A percentile compares a stretch with the other conserved stretches of the same genome.
Evolutionary conservation across 2,797 vertebrate species (phyloP).

Genomic region (Cynodonichthys magdalenae): DNA sequence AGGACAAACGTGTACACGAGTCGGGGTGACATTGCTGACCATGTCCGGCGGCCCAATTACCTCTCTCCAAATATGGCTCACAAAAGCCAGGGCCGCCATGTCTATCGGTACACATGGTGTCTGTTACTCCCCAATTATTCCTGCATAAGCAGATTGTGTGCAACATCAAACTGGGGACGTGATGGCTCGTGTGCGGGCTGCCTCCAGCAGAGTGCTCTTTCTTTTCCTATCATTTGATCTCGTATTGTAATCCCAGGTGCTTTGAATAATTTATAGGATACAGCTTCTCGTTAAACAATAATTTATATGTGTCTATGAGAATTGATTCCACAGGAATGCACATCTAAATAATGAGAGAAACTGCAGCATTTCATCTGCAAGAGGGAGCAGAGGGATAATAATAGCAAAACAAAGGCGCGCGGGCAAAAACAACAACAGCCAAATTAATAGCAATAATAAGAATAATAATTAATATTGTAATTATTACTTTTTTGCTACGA

Average conservation of each 20-base stretch:
- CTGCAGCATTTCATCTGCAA: slow-evolving; percentile 76
- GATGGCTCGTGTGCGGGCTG: slow-evolving; percentile 82
- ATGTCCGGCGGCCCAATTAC: slow-evolving; percentile 82
- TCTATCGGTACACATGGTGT: slow-evolving; percentile 71
- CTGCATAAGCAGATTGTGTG: slow-evolving; percentile 86
- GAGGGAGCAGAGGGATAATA: slow-evolving; percentile 71
- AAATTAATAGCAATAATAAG: slow-evolving; percentile 25
- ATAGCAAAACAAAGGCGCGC: slow-evolving; percentile 71
- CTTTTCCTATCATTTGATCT: slow-evolving; percentile 87
- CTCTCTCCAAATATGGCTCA: slow-evolving; percentile 75
- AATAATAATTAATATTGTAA: slow-evolving; percentile 10
- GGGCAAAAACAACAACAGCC: slow-evolving; percentile 50
- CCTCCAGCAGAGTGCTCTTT: slow-evolving; percentile 85
- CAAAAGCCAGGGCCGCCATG: slow-evolving; percentile 62
- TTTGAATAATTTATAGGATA: slow-evolving; percentile 89
- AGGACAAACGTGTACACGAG: slow-evolving; percentile 62
- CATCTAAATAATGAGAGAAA: slow-evolving; percentile 85
- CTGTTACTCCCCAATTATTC: slow-evolving; percentile 83
- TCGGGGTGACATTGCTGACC: slow-evolving; percentile 77
- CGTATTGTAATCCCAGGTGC: slow-evolving; percentile 87
- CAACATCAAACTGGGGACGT: slow-evolving; percentile 84
- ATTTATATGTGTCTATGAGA: slow-evolving; percentile 88
- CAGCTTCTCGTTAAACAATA: slow-evolving; percentile 89
- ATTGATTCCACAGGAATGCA: slow-evolving; percentile 82
- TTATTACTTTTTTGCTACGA: not conserved